Conservation (phyloP, 2,888 invertebrate species). For the Yponomeuta malinellus region DNA sequence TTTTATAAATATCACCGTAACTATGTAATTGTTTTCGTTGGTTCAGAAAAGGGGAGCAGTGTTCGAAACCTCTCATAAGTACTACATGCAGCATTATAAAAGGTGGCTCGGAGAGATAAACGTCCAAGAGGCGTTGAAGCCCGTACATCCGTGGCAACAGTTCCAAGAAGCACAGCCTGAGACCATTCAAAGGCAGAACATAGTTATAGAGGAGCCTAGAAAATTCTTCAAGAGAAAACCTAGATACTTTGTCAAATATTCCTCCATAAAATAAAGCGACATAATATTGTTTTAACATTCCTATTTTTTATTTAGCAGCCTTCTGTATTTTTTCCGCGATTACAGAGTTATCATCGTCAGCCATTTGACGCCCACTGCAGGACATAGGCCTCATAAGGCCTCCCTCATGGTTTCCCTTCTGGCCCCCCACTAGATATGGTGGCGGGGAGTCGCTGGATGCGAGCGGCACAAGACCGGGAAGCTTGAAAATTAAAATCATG, state of each 20-base stretch:
- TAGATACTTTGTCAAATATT: conserved; percentile 13
- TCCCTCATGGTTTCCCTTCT: no score
- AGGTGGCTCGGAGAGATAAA: conserved; percentile 57
- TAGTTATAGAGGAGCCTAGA: conserved; percentile 51
- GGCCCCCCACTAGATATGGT: no score
- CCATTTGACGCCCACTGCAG: no score
- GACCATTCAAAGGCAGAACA: conserved; percentile 46
- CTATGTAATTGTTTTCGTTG: conserved; percentile 18
- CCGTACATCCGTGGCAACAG: conserved; percentile 80
- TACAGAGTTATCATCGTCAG: not conserved
- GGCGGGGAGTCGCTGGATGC: no score
- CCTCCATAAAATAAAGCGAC: conserved; percentile 5
- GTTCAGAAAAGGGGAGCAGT: not conserved
- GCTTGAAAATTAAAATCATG: not conserved
- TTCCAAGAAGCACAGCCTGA: conserved; percentile 64
- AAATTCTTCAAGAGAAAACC: conserved; percentile 52
- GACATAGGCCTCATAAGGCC: no score
- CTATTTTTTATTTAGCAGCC: no score
- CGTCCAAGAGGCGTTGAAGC: conserved; percentile 49
- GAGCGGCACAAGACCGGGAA: no score
- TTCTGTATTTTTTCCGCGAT: not conserved
- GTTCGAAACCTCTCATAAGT: not conserved
- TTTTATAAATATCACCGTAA: not conserved
- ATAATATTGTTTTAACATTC: conserved; percentile 12
- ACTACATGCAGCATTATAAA: conserved; percentile 41